Evolutionary conservation across 2,888 invertebrate genomes (phyloP), one percentile per base, ranked within the genome.

Genomic region (Chaetogeoica ovagalla): DNA sequence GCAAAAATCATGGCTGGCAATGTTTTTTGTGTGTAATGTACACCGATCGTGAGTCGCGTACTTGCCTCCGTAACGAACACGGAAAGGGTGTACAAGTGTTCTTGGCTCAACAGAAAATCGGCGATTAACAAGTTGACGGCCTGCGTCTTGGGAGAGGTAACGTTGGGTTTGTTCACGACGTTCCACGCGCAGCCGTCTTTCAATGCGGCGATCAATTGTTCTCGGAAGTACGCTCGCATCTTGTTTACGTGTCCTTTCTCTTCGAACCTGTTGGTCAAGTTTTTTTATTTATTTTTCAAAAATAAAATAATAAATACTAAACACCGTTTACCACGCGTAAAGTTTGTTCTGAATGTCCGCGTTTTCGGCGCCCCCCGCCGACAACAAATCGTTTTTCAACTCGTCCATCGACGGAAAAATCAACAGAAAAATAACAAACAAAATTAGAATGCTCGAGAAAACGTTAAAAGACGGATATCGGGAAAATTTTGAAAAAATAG

Each of bases 61-160:
- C 15, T 48, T 48, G 23, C 88, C 89, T 30, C 91, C 6, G 90
- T 89, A 69, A 89, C 86, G 84, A 91, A 90, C 69, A 91, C 89
- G 2, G 90, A 90, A 3, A 90, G 85, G 7, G 89, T 88, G 84
- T 90, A 90, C 83, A 87, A 88, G 84, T 89, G 90, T 52, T 89
- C 87, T 87, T 90, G 86, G 73, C 87, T 86, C 59, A 90, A 83
- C 75, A 91, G 86, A 86, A 90, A 90, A 85, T 91, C 91, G 13
- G 89, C 89, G 66, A 91, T 86, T 43, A 91, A 85, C 71, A 91
- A 88, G 85, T 90, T 90, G 19, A 90, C 83, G n/a, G 90, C 90
- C 86, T 91, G 90, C 82, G 87, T 86, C 71, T 87, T 87, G 1
- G 89, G 87, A 62, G 90, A 89, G 55, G 89, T 84, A 0, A 87